Evolutionary conservation across 2,113 vertebrate species (phyloP).

Genomic region (Heterocephalus glaber): DNA sequence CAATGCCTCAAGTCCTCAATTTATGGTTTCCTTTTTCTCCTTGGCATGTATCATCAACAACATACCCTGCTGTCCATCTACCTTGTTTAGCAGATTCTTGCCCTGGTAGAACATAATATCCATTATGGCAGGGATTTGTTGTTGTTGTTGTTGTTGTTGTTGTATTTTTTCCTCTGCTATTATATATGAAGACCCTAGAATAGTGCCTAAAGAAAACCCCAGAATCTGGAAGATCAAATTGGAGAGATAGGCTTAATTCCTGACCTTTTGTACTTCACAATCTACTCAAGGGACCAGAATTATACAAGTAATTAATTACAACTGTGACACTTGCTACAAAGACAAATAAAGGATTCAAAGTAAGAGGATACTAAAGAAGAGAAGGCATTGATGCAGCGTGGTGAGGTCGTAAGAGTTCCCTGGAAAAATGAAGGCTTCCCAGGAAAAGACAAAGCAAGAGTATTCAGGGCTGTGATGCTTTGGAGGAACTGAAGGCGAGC

Average conservation of each 20-base stretch:
- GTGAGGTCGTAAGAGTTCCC: accelerated
- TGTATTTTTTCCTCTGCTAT: not conserved
- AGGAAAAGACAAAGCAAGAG: not conserved
- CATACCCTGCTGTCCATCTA: not conserved
- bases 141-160: not conserved
- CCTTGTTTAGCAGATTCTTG: not conserved
- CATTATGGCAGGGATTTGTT: not conserved
- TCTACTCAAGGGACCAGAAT: not conserved
- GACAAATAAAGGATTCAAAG: not conserved
- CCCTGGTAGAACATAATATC: not conserved
- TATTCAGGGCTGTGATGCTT: not conserved
- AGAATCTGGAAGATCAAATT: not conserved
- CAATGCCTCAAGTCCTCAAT: not conserved
- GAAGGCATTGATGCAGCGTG: not conserved
- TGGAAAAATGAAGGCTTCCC: not conserved
- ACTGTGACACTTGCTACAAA: not conserved
- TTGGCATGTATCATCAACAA: not conserved
- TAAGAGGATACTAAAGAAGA: not conserved
- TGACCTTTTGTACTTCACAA: not conserved
- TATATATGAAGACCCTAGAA: not conserved
- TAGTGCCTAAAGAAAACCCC: not conserved
- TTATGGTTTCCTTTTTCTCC: not conserved
- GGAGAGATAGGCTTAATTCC: not conserved
- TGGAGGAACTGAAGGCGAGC: not conserved
- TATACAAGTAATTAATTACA: not conserved